Conservation (phyloP, 30 jellyfish, hydroid and myxozoan species). For the Hydractinia symbiolongicarpus region DNA sequence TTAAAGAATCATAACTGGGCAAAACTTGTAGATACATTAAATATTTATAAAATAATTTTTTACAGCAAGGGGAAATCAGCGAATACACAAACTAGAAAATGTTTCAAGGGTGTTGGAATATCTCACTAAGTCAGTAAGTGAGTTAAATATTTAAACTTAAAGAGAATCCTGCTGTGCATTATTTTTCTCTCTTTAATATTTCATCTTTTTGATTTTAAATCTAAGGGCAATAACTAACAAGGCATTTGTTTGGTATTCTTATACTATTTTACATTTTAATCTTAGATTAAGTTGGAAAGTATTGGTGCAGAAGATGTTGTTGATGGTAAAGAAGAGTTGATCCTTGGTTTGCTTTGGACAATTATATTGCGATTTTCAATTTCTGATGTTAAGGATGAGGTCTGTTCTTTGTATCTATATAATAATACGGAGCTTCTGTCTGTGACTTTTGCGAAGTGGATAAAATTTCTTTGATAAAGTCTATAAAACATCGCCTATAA, state of each 20-base stretch:
- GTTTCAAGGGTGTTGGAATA: slow-evolving; percentile 64
- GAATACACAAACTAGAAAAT: slow-evolving; percentile 85
- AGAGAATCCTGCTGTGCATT: not conserved
- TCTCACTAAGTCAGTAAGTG: slow-evolving; percentile 62
- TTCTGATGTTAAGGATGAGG: slow-evolving; percentile 74
- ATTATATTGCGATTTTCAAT: slow-evolving; percentile 73
- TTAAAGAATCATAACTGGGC: too few species aligned
- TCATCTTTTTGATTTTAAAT: not conserved
- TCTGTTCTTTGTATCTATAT: slow-evolving; percentile 3
- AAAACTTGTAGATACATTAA: too few species aligned
- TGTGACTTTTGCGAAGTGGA: too few species aligned
- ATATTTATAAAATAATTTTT: not conserved
- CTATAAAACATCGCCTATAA: too few species aligned
- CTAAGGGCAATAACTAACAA: not conserved
- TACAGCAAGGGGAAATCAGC: slow-evolving; percentile 73
- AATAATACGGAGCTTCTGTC: not conserved
- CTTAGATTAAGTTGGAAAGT: slow-evolving; percentile 69
- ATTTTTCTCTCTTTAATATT: not conserved
- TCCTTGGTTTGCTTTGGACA: slow-evolving; percentile 81
- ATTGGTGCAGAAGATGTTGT: slow-evolving; percentile 88
- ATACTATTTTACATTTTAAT: not conserved
- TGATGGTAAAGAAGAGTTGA: slow-evolving; percentile 77
- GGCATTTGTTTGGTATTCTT: not conserved
- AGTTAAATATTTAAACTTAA: not conserved
- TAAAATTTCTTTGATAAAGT: too few species aligned